Percentiles rank a stretch among this genome's conserved stretches.
Conservation (phyloP, 2,113 vertebrate genomes). For the Beaufortia kweichowensis region DNA sequence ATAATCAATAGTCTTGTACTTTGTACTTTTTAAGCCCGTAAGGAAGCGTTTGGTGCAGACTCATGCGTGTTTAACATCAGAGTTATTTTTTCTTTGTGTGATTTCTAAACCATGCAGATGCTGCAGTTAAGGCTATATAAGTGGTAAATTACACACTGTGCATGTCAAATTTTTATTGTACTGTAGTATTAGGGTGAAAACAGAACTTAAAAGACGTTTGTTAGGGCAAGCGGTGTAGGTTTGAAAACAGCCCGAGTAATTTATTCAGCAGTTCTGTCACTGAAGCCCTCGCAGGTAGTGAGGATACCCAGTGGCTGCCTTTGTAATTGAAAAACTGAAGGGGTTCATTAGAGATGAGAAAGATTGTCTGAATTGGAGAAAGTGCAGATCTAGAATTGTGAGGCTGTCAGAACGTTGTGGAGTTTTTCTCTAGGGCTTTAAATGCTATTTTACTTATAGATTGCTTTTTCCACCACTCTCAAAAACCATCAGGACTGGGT, state of each 20-base stretch:
- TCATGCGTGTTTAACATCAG: too few relatives aligned
- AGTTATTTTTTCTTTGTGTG: too few relatives aligned
- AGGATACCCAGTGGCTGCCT: not conserved
- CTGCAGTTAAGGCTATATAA: too few relatives aligned
- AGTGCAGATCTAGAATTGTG: not conserved
- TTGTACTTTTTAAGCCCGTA: not conserved
- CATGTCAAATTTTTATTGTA: not conserved
- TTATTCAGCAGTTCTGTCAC: constrained; percentile 23
- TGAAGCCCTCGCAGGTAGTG: not conserved
- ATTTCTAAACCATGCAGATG: too few relatives aligned
- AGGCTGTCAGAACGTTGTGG: not conserved
- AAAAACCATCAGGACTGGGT: not conserved
- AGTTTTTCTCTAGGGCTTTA: not conserved
- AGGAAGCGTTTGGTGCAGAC: not conserved
- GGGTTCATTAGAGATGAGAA: not conserved
- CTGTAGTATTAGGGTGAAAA: not conserved
- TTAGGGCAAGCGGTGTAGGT: not conserved
- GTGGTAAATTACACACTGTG: not conserved
- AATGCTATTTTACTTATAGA: not conserved
- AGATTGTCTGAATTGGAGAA: not conserved
- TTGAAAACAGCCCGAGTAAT: constrained; percentile 6
- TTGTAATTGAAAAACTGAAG: constrained; percentile 14
- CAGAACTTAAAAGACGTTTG: not conserved
- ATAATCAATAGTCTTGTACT: constrained; percentile 30
- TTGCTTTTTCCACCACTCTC: not conserved